Evolutionary conservation across 2,888 invertebrate genomes (phyloP), one percentile per base, ranked within the genome.

Genomic region (Drosophila leonis): DNA sequence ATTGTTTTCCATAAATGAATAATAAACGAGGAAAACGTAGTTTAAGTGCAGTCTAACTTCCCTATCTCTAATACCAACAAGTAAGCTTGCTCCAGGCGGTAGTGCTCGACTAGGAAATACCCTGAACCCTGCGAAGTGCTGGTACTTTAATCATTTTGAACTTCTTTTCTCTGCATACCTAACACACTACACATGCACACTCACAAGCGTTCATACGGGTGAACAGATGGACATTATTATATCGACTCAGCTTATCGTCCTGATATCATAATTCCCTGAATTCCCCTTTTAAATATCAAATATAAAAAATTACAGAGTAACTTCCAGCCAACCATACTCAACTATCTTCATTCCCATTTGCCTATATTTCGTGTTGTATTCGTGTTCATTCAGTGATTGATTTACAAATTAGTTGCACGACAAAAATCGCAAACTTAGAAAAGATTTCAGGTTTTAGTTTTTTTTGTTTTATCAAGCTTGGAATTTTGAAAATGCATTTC

Each of bases 401-500:
- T 89, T 84, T 87, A 77, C 82, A 73, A 82, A 84, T 84, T 79
- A 65, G 70, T 82, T 63, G 65, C 49, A 57, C 71, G 31, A 54
- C 59, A 69, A 57, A 71, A 72, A 71, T 65, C 55, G 48, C 56
- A 65, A 49, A 56, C 13, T 46, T 35, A 42, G 31, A 29, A 54
- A 63, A 37, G 37, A 51, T 75, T 70, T 77, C 80, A 70, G 76
- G 80, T 77, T 51, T 52, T 29, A 2, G 7, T n/a, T 29, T 10
- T 2, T n/a, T 10, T 27, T 29, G 15, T 76, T 78, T 55, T 46
- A 79, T 48, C 57, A n/a, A 42, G 41, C 42, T 75, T 59, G 42
- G 49, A 59, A 48, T 69, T 78, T 82, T 33, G 67, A 82, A 89
- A 87, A 84, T 84, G 90, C 90, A 84, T 84, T 82, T 72, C 80